A percentile compares a stretch with the other conserved stretches of the same genome.
Evolutionary conservation across 2,113 vertebrate genomes (phyloP).

Genomic region (Sigmodon hispidus): DNA sequence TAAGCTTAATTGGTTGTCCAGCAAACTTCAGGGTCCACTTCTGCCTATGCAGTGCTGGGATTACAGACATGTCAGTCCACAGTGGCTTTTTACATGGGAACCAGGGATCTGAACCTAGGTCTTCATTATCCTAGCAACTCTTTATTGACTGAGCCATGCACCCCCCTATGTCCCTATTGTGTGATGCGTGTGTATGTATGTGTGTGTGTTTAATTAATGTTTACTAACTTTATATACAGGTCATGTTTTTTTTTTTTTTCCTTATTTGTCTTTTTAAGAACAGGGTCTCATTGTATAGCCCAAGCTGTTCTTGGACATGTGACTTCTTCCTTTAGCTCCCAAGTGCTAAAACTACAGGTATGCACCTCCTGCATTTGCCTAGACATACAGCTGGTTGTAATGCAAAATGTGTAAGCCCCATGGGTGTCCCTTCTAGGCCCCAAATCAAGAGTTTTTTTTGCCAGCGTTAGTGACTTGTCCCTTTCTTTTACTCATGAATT

Average conservation of each 20-base stretch:
- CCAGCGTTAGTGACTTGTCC: conserved; percentile 36
- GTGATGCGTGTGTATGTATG: not conserved
- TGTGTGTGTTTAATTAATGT: not conserved
- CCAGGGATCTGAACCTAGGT: not conserved
- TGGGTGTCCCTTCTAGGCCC: not conserved
- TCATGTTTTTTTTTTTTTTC: not conserved
- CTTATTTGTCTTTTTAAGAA: not conserved
- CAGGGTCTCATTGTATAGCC: not conserved
- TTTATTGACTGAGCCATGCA: not conserved
- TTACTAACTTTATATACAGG: not conserved
- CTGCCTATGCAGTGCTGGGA: not conserved
- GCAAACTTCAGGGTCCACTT: no score
- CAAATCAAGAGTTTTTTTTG: not conserved
- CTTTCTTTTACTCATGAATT: conserved; percentile 43
- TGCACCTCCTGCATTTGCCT: not conserved
- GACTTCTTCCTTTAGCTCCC: not conserved
- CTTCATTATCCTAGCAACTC: not conserved
- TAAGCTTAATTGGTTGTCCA: not conserved
- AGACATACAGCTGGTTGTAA: not conserved
- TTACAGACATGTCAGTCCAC: not conserved
- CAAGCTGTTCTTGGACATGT: not conserved
- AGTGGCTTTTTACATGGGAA: not conserved
- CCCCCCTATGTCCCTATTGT: not conserved
- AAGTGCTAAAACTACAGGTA: not conserved
- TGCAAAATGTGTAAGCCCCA: not conserved